Conservation (phyloP, 2,113 vertebrate species). For the Pseudopipra pipra region DNA sequence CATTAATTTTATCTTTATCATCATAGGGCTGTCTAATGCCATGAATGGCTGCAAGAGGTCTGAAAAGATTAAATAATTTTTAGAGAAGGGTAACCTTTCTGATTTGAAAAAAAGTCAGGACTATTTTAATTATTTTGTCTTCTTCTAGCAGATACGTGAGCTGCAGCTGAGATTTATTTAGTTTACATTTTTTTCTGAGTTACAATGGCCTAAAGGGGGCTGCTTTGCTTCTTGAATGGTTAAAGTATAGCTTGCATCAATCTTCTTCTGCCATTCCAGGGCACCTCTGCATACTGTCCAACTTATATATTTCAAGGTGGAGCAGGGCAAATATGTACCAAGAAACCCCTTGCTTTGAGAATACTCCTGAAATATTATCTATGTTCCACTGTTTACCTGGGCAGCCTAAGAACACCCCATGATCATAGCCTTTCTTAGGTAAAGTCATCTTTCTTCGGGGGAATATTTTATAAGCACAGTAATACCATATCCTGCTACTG, state of each 20-base stretch:
- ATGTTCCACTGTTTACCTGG: neutral
- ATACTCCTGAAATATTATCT: neutral
- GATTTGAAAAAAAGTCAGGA: neutral
- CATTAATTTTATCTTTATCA: neutral
- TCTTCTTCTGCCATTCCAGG: neutral
- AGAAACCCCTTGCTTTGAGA: neutral
- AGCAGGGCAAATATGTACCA: neutral
- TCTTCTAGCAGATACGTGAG: neutral
- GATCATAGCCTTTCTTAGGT: neutral
- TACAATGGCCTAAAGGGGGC: neutral
- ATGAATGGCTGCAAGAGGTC: neutral
- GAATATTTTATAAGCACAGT: neutral
- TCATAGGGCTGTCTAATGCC: neutral
- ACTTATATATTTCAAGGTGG: neutral
- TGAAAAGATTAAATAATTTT: constrained; percentile 21
- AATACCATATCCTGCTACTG: neutral
- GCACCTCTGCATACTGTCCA: neutral
- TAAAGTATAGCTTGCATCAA: neutral
- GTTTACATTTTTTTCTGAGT: neutral
- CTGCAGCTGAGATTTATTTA: neutral
- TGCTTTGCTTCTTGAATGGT: neutral
- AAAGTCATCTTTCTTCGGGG: neutral
- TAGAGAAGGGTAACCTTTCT: neutral
- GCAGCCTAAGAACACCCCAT: neutral
- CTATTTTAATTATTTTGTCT: neutral